These are phyloP conservation scores for Craniophora ligustri DNA, from an alignment of 2,888 invertebrate species.

Conservation along the genomic window DNA sequence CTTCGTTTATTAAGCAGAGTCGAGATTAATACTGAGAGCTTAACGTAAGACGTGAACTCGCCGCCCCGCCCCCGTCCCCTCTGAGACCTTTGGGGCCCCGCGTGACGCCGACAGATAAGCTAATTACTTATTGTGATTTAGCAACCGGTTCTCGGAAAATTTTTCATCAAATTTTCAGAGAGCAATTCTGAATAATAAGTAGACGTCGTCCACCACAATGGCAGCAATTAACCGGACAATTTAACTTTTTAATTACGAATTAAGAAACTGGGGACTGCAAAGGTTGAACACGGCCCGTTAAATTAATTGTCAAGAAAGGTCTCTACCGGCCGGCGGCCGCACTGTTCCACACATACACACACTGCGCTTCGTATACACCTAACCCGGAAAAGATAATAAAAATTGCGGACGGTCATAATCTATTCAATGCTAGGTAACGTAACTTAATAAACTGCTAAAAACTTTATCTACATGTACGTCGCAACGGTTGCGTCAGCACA, in stretches of 20 bases:
- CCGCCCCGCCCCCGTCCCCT: constrained; percentile 52
- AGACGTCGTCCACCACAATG: constrained; percentile 81
- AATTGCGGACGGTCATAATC: constrained; percentile 5
- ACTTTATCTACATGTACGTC: constrained; percentile 17
- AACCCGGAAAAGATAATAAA: constrained; percentile 9
- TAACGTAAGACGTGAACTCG: constrained; percentile 74
- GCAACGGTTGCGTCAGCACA: constrained; percentile 37
- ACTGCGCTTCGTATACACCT: constrained; percentile 4
- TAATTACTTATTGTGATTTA: constrained; percentile 85
- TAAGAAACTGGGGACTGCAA: constrained; percentile 80
- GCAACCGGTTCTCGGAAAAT: constrained; percentile 74
- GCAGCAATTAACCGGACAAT: constrained; percentile 85
- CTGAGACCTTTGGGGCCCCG: constrained; percentile 60
- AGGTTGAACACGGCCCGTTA: constrained; percentile 75
- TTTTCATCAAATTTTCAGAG: constrained; percentile 77
- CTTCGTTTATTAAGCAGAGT: constrained; percentile 79
- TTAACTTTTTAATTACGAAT: constrained; percentile 86
- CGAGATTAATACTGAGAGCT: constrained; percentile 79
- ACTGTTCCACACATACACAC: constrained; percentile 28
- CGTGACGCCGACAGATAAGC: constrained; percentile 84
- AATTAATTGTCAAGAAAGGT: constrained; percentile 73
- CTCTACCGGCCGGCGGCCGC: constrained; percentile 46
- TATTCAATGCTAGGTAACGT: constrained; percentile 2
- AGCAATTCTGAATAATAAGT: constrained; percentile 79
- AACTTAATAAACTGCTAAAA: constrained; percentile 11